Evolutionary conservation across 1,140 invertebrate genomes (phyloP).

Genomic region (Drosophila athabasca): DNA sequence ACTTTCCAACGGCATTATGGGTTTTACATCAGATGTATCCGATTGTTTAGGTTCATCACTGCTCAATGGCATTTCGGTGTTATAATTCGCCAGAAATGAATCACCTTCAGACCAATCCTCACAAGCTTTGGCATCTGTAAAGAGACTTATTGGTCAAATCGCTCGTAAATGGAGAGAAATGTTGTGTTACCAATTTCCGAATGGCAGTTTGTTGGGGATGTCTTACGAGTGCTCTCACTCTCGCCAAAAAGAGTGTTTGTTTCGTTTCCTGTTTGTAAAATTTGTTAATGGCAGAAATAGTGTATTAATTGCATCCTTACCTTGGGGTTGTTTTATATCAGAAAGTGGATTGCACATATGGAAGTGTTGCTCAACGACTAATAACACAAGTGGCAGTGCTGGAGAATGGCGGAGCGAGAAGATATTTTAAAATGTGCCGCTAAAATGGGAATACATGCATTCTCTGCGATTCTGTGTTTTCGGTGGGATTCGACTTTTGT

Average conservation of each 20-base stretch:
- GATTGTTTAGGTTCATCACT: neutral
- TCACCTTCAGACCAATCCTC: conserved; percentile 50
- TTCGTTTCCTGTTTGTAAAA: conserved; percentile 3
- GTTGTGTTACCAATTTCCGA: conserved; percentile 6
- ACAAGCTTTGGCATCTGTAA: conserved; percentile 30
- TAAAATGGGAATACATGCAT: too few relatives aligned
- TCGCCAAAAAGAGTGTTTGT: conserved; percentile 37
- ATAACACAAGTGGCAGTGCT: too few relatives aligned
- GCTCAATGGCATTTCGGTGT: conserved; percentile 13
- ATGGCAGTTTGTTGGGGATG: neutral
- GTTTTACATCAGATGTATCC: neutral
- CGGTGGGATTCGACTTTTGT: too few relatives aligned
- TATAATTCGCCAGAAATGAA: conserved; percentile 18
- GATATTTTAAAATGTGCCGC: too few relatives aligned
- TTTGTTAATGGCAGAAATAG: too few relatives aligned
- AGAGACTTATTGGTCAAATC: neutral
- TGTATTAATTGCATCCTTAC: conserved; percentile 3
- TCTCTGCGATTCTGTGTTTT: too few relatives aligned
- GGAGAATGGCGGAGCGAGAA: too few relatives aligned
- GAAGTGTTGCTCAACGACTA: too few relatives aligned
- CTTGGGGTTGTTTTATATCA: conserved; percentile 28
- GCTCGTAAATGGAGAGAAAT: neutral
- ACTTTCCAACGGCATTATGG: neutral
- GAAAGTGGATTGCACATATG: conserved; percentile 9
- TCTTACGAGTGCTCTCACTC: neutral